A percentile compares a stretch with the other conserved stretches of the same genome.
phyloP scores from a whole-genome alignment of 2,113 vertebrate genomes.

The Physeter macrocephalus region DNA sequence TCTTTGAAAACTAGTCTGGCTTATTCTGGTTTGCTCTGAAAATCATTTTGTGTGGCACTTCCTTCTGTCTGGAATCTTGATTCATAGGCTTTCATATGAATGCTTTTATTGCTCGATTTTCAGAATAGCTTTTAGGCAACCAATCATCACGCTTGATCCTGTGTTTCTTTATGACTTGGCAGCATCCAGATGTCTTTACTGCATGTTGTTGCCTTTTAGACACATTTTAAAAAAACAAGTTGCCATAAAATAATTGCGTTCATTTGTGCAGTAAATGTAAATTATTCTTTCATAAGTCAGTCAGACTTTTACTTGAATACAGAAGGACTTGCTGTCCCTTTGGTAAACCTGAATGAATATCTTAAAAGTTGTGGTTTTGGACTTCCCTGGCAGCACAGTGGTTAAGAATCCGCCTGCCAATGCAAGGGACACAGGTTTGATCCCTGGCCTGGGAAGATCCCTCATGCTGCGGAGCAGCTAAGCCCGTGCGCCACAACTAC shows the following conservation, averaged over 20 bases:
- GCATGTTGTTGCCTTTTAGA: slow-evolving; percentile 2
- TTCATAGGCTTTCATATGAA: background rate
- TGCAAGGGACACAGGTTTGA: too few relatives aligned
- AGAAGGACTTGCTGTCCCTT: background rate
- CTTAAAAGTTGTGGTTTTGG: background rate
- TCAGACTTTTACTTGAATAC: background rate
- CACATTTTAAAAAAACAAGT: background rate
- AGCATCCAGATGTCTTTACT: slow-evolving; percentile 6
- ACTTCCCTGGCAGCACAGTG: too few relatives aligned
- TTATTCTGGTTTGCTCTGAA: background rate
- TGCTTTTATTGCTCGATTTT: slow-evolving; percentile 41
- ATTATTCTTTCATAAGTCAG: background rate
- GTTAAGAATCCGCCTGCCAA: too few relatives aligned
- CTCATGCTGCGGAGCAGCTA: too few relatives aligned
- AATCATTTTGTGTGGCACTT: background rate
- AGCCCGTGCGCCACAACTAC: too few relatives aligned
- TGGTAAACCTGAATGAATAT: background rate
- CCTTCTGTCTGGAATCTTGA: slow-evolving; percentile 41
- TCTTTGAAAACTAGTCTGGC: background rate
- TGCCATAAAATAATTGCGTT: background rate
- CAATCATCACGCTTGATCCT: background rate
- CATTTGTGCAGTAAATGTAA: background rate
- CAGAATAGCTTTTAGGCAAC: slow-evolving; percentile 28
- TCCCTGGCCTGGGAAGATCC: too few relatives aligned
- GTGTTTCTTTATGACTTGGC: slow-evolving; percentile 10